Evolutionary conservation across 1,140 invertebrate species (phyloP).

Genomic region (Drosophila triauraria): DNA sequence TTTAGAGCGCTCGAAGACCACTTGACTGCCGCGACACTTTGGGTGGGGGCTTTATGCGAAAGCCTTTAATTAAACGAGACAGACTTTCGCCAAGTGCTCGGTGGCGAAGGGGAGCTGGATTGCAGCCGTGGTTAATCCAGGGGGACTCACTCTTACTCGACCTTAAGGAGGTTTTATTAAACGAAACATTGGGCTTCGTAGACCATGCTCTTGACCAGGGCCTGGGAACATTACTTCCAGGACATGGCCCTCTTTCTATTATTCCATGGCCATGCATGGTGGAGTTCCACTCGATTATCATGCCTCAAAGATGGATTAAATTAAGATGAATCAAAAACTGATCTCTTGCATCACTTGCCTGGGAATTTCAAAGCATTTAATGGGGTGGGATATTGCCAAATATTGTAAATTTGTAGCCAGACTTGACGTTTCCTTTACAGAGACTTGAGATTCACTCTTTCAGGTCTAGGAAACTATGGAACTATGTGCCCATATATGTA

Average conservation of each 20-base stretch:
- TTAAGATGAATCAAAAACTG: too few species aligned
- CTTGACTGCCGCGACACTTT: constrained; percentile 34
- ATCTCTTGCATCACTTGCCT: too few species aligned
- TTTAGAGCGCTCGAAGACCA: constrained; percentile 37
- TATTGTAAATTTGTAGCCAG: too few species aligned
- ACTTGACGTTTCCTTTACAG: too few species aligned
- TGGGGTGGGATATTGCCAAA: too few species aligned
- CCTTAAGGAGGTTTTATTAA: neutral
- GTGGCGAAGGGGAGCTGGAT: constrained; percentile 1
- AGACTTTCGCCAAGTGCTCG: constrained; percentile 8
- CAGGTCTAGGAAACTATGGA: too few species aligned
- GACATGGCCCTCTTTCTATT: neutral
- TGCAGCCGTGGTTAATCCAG: constrained; percentile 27
- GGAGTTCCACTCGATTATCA: neutral
- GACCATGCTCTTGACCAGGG: too few species aligned
- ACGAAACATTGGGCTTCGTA: too few species aligned
- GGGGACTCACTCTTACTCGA: too few species aligned
- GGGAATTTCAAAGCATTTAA: too few species aligned
- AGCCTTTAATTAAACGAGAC: constrained; percentile 49
- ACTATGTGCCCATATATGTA: too few species aligned
- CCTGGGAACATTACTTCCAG: neutral
- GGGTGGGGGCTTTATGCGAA: constrained; percentile 1
- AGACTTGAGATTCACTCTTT: too few species aligned
- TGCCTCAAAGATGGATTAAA: neutral
- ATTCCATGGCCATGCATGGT: neutral